Base-by-base conservation (phyloP, 1,140 invertebrate genomes). In the Zaprionus tsacasi region DNA sequence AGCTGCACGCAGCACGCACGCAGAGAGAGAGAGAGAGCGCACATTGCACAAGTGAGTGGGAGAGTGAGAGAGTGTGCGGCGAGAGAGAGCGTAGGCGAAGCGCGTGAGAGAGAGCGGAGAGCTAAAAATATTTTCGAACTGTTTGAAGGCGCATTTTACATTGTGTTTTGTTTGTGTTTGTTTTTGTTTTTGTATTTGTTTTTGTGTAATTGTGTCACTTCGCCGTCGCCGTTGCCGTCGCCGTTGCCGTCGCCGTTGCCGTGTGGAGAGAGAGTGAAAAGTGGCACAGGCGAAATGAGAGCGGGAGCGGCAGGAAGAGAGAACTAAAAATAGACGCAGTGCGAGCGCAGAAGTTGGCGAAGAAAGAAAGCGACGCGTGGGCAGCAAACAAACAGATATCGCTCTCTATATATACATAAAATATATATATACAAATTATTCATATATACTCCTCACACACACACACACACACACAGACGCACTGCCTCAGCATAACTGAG, bases 281-380 rank as follows among this genome's bases (percentile, higher is more conserved):
- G 73, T 82, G 72, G 76, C 67, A 77, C 69, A 70, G 82, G 69
- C 61, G 52, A 35, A 81, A 56, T 10, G 54, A 52, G 52, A 82
- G 55, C 59, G 68, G 61, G 45, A 71, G 73, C 15, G 38, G 50
- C 57, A 73, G 69, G 58, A 63, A 76, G 70, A 67, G 57, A 65
- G 45, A 38, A 48, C 83, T 82, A 87, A 63, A 80, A 88, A 87
- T 88, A 87, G 70, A 76, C 15, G 33, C 70, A 55, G 43, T 79
- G 61, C 61, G 56, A 64, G 78, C n/a, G n/a, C 10, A 12, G 36
- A 35, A 38, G 48, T 38, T 50, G 21, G 30, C 25, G 63, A 66
- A 58, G 43, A 63, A 81, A 67, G 54, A 73, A 21, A 21, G 21
- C 43, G 61, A 52, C 61, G 82, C 72, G 82, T 76, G 79, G 75